Evolutionary conservation across 2,797 vertebrate genomes (phyloP).

Genomic region (Chanos chanos): DNA sequence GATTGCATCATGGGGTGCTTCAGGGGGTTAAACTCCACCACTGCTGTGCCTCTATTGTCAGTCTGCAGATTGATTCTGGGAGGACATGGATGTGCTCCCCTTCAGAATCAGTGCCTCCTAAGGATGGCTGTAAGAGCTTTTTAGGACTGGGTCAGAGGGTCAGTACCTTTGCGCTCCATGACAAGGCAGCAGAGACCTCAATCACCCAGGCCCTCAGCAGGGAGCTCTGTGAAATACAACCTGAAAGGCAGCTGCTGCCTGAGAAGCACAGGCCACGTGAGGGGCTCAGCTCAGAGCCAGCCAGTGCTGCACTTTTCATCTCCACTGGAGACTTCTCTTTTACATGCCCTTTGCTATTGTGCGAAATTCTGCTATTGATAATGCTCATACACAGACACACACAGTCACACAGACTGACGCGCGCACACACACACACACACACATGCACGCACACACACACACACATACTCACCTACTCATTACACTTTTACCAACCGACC

Average conservation of each 20-base stretch:
- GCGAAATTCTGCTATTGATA: constrained; percentile 74
- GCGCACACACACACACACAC: neutral
- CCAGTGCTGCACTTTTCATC: constrained; percentile 28
- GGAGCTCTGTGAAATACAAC: constrained; percentile 54
- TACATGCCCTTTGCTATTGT: constrained; percentile 63
- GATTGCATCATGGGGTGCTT: constrained; percentile 29
- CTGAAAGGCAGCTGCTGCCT: constrained; percentile 66
- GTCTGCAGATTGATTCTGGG: constrained; percentile 32
- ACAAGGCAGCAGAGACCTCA: constrained; percentile 63
- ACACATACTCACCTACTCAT: no score
- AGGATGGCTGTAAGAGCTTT: constrained; percentile 42
- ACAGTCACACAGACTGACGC: no score
- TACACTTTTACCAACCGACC: no score
- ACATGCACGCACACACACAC: neutral
- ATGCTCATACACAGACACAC: constrained; percentile 47
- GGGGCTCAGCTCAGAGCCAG: neutral
- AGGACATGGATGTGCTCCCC: constrained; percentile 37
- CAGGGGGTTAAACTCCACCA: constrained; percentile 20
- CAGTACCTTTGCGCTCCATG: constrained; percentile 53
- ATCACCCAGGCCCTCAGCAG: constrained; percentile 51
- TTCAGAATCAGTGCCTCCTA: constrained; percentile 32
- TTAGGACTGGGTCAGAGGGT: constrained; percentile 45
- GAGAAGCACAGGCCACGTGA: constrained; percentile 67
- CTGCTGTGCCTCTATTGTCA: constrained; percentile 45
- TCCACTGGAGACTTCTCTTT: constrained; percentile 21